phyloP scores from a whole-genome alignment of 2,113 vertebrate genomes.

The Gallinago media region DNA sequence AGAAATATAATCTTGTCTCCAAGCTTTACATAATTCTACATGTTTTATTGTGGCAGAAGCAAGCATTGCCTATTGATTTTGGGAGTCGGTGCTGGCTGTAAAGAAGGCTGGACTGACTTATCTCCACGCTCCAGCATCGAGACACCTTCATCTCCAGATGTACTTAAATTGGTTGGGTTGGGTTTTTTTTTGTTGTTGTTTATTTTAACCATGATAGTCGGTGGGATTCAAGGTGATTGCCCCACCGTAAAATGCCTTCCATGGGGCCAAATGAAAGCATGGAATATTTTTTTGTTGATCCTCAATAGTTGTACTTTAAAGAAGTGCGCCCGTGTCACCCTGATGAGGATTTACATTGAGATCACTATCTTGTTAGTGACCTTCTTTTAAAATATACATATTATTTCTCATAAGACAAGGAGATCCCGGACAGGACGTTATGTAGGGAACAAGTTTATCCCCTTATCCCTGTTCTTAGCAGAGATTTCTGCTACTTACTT shows the following conservation, averaged over 20 bases:
- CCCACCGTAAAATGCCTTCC: not conserved
- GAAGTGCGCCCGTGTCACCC: not conserved
- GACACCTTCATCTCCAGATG: not conserved
- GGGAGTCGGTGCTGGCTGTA: not conserved
- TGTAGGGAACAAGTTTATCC: not conserved
- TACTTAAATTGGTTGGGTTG: not conserved
- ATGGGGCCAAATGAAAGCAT: not conserved
- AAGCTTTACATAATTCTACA: slow-evolving; percentile 25
- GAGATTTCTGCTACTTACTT: not conserved
- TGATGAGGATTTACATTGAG: not conserved
- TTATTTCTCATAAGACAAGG: not conserved
- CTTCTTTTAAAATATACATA: not conserved
- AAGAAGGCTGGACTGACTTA: not conserved
- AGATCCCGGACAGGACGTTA: not conserved
- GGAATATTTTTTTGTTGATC: not conserved
- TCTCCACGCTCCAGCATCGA: not conserved
- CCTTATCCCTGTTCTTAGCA: not conserved
- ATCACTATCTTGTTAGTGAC: not conserved
- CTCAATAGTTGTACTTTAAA: not conserved
- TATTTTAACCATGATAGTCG: not conserved
- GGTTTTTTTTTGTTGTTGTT: not conserved
- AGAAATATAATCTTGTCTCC: slow-evolving; percentile 12
- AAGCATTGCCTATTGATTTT: slow-evolving; percentile 3
- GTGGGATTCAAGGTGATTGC: not conserved
- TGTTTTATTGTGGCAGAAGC: not conserved